phyloP scores from a whole-genome alignment of 2,113 vertebrate species.

The Ammodytes dubius region DNA sequence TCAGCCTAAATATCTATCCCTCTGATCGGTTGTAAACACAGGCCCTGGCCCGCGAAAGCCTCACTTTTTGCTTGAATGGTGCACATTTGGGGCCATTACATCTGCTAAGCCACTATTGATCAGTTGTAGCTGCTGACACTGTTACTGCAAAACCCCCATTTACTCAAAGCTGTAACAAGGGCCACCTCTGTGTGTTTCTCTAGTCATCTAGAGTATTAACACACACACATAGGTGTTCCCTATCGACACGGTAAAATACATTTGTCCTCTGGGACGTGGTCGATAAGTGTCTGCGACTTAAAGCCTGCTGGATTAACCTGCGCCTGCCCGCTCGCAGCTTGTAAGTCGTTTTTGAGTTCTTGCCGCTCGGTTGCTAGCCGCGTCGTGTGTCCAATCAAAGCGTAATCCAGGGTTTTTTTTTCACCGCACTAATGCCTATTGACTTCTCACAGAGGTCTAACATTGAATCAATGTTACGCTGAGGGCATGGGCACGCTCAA shows the following conservation, averaged over 20 bases:
- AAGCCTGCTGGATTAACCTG: slow-evolving; percentile 56
- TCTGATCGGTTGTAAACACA: not conserved
- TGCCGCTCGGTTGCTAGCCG: slow-evolving; percentile 23
- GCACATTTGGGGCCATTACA: not conserved
- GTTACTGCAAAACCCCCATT: slow-evolving; percentile 1
- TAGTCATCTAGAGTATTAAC: slow-evolving; percentile 5
- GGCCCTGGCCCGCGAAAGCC: not conserved
- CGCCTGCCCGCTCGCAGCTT: slow-evolving; percentile 22
- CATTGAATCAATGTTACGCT: slow-evolving; percentile 62
- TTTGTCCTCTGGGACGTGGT: slow-evolving; percentile 54
- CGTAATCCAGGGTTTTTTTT: slow-evolving; percentile 55
- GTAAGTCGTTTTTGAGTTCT: slow-evolving; percentile 57
- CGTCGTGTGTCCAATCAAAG: slow-evolving; percentile 47
- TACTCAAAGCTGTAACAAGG: slow-evolving; percentile 19
- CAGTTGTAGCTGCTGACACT: slow-evolving; percentile 16
- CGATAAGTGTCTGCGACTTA: slow-evolving; percentile 37
- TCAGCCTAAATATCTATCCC: not conserved
- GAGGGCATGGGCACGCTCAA: slow-evolving; percentile 30
- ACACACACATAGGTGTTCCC: not conserved
- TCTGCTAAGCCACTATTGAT: slow-evolving; percentile 9
- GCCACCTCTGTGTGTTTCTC: not conserved
- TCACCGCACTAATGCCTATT: slow-evolving; percentile 62
- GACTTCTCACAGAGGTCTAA: slow-evolving; percentile 70
- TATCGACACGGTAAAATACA: slow-evolving; percentile 19
- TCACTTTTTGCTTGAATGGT: slow-evolving; percentile 3